phyloP scores from a whole-genome alignment of 2,797 vertebrate genomes.

The Falco naumanni region DNA sequence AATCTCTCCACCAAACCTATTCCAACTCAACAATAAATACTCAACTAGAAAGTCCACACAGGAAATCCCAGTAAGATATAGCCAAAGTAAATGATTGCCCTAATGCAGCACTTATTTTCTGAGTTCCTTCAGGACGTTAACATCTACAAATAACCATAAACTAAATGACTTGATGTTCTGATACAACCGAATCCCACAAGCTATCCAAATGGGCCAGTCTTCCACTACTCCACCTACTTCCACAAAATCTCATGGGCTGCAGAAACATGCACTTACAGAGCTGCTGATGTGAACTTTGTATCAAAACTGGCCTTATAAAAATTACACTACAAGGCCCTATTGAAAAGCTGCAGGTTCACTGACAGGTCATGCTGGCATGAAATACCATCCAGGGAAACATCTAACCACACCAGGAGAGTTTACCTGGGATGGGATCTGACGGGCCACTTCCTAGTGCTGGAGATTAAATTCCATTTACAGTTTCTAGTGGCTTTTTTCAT shows the following conservation, averaged over 20 bases:
- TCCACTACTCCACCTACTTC: neutral
- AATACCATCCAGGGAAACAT: neutral
- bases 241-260: neutral
- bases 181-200: neutral
- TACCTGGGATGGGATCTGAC: neutral
- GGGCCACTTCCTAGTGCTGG: neutral
- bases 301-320: neutral
- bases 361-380: neutral
- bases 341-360: neutral
- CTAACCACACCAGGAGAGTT: neutral
- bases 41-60: neutral
- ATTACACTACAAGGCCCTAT: neutral
- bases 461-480: neutral
- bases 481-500: neutral
- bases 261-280: rapidly evolving
- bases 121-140: neutral
- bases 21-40: neutral
- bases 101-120: neutral
- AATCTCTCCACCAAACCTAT: neutral
- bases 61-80: neutral
- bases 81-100: neutral
- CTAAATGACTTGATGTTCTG: neutral
- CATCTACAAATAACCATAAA: neutral
- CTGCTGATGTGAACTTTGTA: neutral
- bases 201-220: neutral